Conservation (phyloP, 2,113 vertebrate species). For the Speoplatyrhinus poulsoni region DNA sequence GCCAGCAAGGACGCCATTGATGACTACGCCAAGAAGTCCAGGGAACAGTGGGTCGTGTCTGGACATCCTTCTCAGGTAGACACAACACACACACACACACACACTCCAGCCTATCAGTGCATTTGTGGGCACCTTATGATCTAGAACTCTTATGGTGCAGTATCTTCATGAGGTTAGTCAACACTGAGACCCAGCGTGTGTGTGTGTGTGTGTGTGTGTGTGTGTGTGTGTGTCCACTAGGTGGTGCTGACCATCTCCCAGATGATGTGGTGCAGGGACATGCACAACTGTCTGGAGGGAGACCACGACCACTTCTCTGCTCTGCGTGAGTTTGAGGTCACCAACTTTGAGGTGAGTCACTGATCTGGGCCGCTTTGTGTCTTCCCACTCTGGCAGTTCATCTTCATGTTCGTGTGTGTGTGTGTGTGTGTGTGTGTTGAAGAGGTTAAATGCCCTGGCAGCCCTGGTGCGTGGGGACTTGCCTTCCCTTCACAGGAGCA, state of each 20-base stretch:
- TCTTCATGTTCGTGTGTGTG: slow-evolving; percentile 10
- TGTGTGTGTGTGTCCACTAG: slow-evolving; percentile 52
- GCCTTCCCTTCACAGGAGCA: slow-evolving; percentile 80
- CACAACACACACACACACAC: slow-evolving; percentile 4
- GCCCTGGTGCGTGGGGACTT: slow-evolving; percentile 78
- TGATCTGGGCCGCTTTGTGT: not conserved
- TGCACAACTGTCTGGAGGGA: slow-evolving; percentile 78
- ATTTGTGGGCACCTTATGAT: not conserved
- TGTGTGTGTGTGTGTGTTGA: slow-evolving; percentile 35
- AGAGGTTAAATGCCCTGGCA: slow-evolving; percentile 84
- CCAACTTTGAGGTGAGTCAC: slow-evolving; percentile 79
- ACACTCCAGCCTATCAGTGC: not conserved
- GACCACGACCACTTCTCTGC: slow-evolving; percentile 68
- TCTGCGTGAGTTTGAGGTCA: slow-evolving; percentile 78
- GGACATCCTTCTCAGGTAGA: slow-evolving; percentile 84
- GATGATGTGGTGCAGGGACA: slow-evolving; percentile 85
- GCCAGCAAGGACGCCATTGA: slow-evolving; percentile 81
- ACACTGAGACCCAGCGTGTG: not conserved
- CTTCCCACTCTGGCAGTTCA: not conserved
- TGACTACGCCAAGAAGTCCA: slow-evolving; percentile 77
- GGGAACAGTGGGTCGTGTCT: slow-evolving; percentile 79
- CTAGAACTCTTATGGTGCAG: no score
- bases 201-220: not conserved
- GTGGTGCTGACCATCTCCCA: slow-evolving; percentile 86
- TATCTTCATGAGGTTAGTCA: no score